Evolutionary conservation across 1,140 invertebrate genomes (phyloP).

Genomic region (Zophobas morio): DNA sequence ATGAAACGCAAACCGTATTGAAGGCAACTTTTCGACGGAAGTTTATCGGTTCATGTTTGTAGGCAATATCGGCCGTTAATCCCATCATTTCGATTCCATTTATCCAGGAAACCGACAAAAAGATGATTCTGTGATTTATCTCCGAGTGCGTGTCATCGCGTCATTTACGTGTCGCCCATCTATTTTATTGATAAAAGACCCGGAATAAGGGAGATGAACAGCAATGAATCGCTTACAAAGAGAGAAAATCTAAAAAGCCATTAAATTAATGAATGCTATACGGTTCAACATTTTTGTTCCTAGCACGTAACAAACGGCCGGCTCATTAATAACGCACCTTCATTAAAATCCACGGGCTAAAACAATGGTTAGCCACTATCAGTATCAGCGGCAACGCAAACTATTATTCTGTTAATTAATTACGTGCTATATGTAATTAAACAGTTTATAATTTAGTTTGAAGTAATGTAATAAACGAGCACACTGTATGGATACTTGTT

Average conservation of each 20-base stretch:
- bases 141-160: neutral
- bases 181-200: neutral
- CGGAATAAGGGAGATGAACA: neutral
- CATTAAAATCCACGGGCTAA: too few relatives aligned
- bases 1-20: conserved; percentile 28
- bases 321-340: too few relatives aligned
- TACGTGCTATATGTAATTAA: too few relatives aligned
- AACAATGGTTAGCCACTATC: too few relatives aligned
- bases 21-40: conserved; percentile 1
- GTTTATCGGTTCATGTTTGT: neutral
- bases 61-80: conserved; percentile 1
- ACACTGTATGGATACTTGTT: too few relatives aligned
- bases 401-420: too few relatives aligned
- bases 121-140: conserved; percentile 6
- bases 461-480: too few relatives aligned
- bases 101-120: conserved; percentile 2
- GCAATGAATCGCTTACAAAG: neutral
- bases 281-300: neutral
- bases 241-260: neutral
- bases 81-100: neutral
- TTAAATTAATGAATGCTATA: neutral
- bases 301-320: neutral
- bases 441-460: too few relatives aligned
- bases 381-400: too few relatives aligned
- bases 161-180: neutral